Base-by-base conservation (phyloP, 2,888 invertebrate species). In the Nyleta sp. region DNA sequence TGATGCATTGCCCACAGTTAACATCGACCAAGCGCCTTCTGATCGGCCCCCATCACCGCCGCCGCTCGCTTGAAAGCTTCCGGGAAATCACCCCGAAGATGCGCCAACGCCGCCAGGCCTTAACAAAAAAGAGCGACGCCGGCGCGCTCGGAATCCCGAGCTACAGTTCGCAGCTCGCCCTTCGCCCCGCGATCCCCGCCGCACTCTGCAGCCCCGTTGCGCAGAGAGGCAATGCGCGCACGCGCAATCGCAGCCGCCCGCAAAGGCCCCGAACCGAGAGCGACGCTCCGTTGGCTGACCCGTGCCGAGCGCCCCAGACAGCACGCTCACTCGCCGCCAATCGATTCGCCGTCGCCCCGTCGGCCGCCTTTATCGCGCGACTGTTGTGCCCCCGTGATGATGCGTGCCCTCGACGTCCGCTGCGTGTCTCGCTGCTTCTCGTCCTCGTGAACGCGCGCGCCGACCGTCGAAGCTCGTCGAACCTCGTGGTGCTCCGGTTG, bases 401-500 rank as follows among this genome's bases (percentile, higher is more conserved):
- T 53, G 71, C 71, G 53, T n/a, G 59, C 15, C 20, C 44, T 52
- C 52, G 13, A 17, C 50, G 24, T 67, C 13, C 35, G 22, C 17
- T 35, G 22, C 20, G 33, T 40, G 24, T 50, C n/a, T 28, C 50
- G 40, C 11, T 28, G 11, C 15, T 22, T 6, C n/a, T 42, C 18
- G 18, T 60, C 7, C 18, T 62, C 62, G 73, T 73, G 65, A 62
- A 64, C 48, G 35, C 46, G 48, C 18, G 10, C 18, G 20, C 18
- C 50, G 24, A 24, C n/a, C n/a, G n/a, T n/a, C n/a, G n/a, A n/a
- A n/a, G n/a, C 7, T 18, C 8, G 35, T 33, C 22, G 11, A 17
- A 48, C 73, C 77, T 80, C 73, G 68, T 72, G 80, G 78, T 75
- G 67, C 80, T 75, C 42, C 53, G 17, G 31, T 75, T 67, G 71